Percentiles rank a stretch among this genome's conserved stretches.
phyloP scores from a whole-genome alignment of 2,888 invertebrate species.

The Portevinia maculata region DNA sequence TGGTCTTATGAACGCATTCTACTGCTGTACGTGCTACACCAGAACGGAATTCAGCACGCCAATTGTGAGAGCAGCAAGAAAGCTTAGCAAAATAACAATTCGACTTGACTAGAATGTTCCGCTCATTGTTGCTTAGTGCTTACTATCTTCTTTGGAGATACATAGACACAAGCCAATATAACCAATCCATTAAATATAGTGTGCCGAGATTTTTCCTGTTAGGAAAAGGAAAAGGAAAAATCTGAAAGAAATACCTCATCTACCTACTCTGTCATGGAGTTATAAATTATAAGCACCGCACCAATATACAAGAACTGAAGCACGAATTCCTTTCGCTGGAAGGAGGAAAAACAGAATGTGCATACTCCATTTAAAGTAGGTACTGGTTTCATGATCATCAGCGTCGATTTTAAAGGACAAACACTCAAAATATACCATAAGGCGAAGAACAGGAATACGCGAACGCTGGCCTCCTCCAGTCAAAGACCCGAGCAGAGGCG shows the following conservation, averaged over 20 bases:
- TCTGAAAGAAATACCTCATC: slow-evolving; percentile 29
- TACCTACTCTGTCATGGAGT: slow-evolving; percentile 56
- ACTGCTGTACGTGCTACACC: slow-evolving; percentile 72
- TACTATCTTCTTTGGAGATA: slow-evolving; percentile 28
- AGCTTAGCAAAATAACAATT: slow-evolving; percentile 67
- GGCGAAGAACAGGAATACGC: slow-evolving; percentile 29
- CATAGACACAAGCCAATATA: slow-evolving; percentile 28
- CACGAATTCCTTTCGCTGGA: slow-evolving; percentile 56
- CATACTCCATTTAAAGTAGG: slow-evolving; percentile 61
- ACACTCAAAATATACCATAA: slow-evolving; percentile 51
- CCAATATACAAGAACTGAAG: slow-evolving; percentile 50
- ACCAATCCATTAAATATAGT: slow-evolving; percentile 54
- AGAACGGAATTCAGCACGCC: slow-evolving; percentile 74
- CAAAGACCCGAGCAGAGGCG: slow-evolving; percentile 62
- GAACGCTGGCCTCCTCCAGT: slow-evolving; percentile 56
- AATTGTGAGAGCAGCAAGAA: slow-evolving; percentile 72
- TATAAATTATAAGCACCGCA: slow-evolving; percentile 71
- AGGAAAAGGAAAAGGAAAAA: slow-evolving; percentile 18
- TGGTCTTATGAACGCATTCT: slow-evolving; percentile 64
- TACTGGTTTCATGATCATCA: slow-evolving; percentile 70
- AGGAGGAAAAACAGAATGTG: slow-evolving; percentile 52
- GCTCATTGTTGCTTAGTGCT: slow-evolving; percentile 12
- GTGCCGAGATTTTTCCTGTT: slow-evolving; percentile 8
- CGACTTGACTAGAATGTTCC: slow-evolving; percentile 11
- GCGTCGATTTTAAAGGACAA: slow-evolving; percentile 57